phyloP scores from a whole-genome alignment of 1,140 invertebrate genomes.

The Cotesia chilonis region DNA sequence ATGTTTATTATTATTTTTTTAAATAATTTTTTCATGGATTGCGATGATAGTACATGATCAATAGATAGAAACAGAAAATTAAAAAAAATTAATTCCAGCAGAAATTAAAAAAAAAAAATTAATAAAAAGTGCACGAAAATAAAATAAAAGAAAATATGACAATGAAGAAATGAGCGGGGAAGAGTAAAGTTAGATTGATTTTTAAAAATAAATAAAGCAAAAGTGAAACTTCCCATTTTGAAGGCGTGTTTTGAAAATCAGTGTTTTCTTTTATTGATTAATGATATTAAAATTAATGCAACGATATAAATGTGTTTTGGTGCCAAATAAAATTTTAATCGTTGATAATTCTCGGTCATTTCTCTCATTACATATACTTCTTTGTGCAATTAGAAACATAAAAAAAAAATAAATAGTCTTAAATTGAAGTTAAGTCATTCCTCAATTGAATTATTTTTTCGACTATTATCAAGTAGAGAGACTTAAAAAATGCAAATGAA shows the following conservation, averaged over 20 bases:
- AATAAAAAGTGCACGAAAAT: slow-evolving; percentile 8
- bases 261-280: background rate
- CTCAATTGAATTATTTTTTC: slow-evolving; percentile 24
- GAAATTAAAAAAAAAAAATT: slow-evolving; percentile 14
- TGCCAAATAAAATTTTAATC: slow-evolving; percentile 23
- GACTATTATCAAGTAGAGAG: slow-evolving; percentile 16
- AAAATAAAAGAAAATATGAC: slow-evolving; percentile 4
- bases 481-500: slow-evolving; percentile 16
- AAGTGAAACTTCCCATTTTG: background rate
- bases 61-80: background rate
- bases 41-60: too few relatives aligned
- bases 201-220: background rate
- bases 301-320: slow-evolving; percentile 15
- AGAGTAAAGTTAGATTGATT: background rate
- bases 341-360: slow-evolving; percentile 6
- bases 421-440: slow-evolving; percentile 21
- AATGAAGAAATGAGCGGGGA: slow-evolving; percentile 21
- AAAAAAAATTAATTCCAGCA: slow-evolving; percentile 6
- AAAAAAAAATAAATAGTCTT: background rate
- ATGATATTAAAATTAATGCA: background rate
- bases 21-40: too few relatives aligned
- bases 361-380: background rate
- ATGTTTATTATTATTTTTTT: too few relatives aligned
- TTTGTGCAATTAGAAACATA: slow-evolving; percentile 6
- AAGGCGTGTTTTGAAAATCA: background rate